Conservation (phyloP, 2,888 invertebrate species). For the Druceiella hillmani region DNA sequence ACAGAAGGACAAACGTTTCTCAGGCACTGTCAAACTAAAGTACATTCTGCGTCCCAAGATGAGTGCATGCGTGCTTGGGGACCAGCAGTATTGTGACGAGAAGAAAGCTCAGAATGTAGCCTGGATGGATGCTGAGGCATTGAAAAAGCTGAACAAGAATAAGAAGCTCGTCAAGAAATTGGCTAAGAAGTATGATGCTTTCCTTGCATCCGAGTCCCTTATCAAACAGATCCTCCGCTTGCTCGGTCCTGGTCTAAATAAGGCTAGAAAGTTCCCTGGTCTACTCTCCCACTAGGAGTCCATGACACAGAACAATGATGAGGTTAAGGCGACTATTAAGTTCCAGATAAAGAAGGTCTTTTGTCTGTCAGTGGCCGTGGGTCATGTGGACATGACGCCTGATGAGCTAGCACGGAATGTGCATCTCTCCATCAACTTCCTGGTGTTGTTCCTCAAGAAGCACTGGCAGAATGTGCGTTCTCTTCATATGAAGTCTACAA, state of each 20-base stretch:
- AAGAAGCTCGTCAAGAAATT: constrained; percentile 99
- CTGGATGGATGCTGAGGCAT: constrained; percentile 96
- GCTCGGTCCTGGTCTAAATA: constrained; percentile 97
- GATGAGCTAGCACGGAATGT: constrained; percentile 97
- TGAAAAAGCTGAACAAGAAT: constrained; percentile 99
- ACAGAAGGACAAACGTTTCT: constrained; percentile 99
- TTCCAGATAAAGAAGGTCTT: constrained; percentile 99
- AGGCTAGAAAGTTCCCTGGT: constrained; percentile 99
- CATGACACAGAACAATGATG: constrained; percentile 94
- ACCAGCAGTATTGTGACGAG: constrained; percentile 99
- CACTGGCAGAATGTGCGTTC: constrained; percentile 99
- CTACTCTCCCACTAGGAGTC: constrained; percentile 95
- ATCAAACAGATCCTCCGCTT: constrained; percentile 99
- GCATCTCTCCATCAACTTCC: constrained; percentile 95
- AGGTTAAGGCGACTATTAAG: constrained; percentile 98
- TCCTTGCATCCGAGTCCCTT: constrained; percentile 96
- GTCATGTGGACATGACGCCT: constrained; percentile 92
- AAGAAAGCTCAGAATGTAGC: constrained; percentile 87
- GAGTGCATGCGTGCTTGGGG: constrained; percentile 97
- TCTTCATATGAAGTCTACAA: constrained; percentile 96
- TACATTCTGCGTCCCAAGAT: constrained; percentile 97
- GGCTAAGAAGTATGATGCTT: constrained; percentile 91
- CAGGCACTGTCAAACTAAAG: constrained; percentile 99
- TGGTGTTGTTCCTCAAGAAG: constrained; percentile 98
- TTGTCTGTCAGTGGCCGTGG: constrained; percentile 97